A percentile compares a stretch with the other conserved stretches of the same genome.
Evolutionary conservation across 2,797 vertebrate species (phyloP).

Genomic region (Geotrypetes seraphini): DNA sequence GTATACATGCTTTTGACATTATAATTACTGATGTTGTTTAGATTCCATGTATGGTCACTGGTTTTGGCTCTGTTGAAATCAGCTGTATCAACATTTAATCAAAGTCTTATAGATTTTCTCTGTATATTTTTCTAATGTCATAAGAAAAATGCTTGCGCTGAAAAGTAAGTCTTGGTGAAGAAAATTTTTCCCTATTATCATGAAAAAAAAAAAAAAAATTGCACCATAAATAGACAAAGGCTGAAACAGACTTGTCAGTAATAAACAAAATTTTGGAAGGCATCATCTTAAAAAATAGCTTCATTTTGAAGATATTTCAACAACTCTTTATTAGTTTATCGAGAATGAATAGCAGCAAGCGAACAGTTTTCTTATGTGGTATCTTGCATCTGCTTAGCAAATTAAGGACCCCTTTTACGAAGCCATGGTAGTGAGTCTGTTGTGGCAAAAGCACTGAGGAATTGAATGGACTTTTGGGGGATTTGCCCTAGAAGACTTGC

Average conservation of each 20-base stretch:
- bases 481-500: too few relatives aligned
- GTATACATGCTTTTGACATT: conserved; percentile 74
- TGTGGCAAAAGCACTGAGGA: too few relatives aligned
- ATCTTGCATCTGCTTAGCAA: too few relatives aligned
- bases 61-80: conserved; percentile 68
- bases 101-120: conserved; percentile 69
- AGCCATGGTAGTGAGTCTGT: too few relatives aligned
- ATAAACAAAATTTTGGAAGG: too few relatives aligned
- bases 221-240: conserved; percentile 26
- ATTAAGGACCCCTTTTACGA: too few relatives aligned
- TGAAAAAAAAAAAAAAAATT: conserved; percentile 57
- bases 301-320: too few relatives aligned
- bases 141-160: conserved; percentile 59
- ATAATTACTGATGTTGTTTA: conserved; percentile 77
- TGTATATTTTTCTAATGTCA: conserved; percentile 75
- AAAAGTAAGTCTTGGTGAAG: conserved; percentile 54
- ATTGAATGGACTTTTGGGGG: too few relatives aligned
- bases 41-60: conserved; percentile 68
- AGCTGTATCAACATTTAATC: conserved; percentile 82
- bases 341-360: too few relatives aligned
- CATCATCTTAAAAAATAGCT: too few relatives aligned
- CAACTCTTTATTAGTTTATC: neutral
- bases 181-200: conserved; percentile 46
- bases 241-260: too few relatives aligned
- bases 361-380: too few relatives aligned